Percentiles rank a stretch among this genome's conserved stretches.
Conservation (phyloP, 2,888 invertebrate species). For the Capitulum mitella region DNA sequence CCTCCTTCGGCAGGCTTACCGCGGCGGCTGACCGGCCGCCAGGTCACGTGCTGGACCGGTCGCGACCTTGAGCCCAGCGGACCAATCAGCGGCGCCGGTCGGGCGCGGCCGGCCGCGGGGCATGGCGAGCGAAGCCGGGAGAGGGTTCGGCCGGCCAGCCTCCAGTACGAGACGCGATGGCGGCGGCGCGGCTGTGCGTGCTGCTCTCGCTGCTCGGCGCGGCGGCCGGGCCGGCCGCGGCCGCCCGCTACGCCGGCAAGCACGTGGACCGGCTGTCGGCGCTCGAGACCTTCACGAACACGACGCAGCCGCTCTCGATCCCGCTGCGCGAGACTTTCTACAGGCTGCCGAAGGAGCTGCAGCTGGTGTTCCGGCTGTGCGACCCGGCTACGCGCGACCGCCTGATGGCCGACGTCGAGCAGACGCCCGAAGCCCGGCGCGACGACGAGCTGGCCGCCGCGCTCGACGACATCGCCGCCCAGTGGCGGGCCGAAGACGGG, state of each 20-base stretch:
- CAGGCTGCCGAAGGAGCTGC: background rate
- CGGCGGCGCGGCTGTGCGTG: background rate
- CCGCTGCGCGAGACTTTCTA: background rate
- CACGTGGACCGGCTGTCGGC: slow-evolving; percentile 28
- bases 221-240: slow-evolving; percentile 37
- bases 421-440: slow-evolving; percentile 37
- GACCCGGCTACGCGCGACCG: slow-evolving; percentile 36
- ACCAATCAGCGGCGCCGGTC: background rate
- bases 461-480: background rate
- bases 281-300: slow-evolving; percentile 25
- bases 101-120: background rate
- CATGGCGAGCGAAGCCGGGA: background rate
- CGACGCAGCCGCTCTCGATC: background rate
- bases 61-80: background rate
- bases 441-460: slow-evolving; percentile 36
- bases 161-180: background rate
- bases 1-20: too few species aligned
- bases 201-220: slow-evolving; percentile 1
- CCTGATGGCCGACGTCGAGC: slow-evolving; percentile 35
- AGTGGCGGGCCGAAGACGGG: background rate
- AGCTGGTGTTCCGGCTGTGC: slow-evolving; percentile 37
- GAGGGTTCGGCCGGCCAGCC: background rate
- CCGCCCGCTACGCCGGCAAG: slow-evolving; percentile 29
- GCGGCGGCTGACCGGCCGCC: background rate
- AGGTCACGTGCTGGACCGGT: slow-evolving; percentile 17